Evolutionary conservation across 2,797 vertebrate species (phyloP), one percentile per base, ranked within the genome.

Genomic region (Gymnothorax reevesii): DNA sequence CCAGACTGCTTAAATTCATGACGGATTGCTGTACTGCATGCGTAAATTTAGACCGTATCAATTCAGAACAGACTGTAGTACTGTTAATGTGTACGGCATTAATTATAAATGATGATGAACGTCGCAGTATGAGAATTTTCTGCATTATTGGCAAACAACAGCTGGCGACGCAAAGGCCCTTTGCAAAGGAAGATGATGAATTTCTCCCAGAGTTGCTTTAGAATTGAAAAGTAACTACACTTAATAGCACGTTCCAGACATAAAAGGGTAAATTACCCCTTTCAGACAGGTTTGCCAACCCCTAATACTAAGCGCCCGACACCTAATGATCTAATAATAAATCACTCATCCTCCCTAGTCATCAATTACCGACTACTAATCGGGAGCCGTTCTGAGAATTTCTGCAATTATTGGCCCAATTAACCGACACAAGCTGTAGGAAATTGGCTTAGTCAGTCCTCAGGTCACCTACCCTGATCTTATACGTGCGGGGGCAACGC

Each of bases 381-480:
- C 22, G 49, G 17, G 75, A 20, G 42, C 55, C 75, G 7, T 10
- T 54, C 7, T 0, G 75, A 79, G 42, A 17, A 54, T 79, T 54
- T 52, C 75, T 79, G 49, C 55, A 54, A 79, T 79, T 79, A 79
- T n/a, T 79, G 75, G 75, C 75, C 75, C 75, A 79, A 79, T 79
- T 79, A 79, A 79, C 42, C 12, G 55, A 54, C 75, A 54, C 75
- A 8, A n/a, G 75, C 15, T 17, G 7, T 42, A 79, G 75, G 75
- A 79, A 22, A 54, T 7, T 52, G 75, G 20, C 13, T 8, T 17
- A 20, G 4, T 52, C 75, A 75, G 73, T 33, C 73, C n/a, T 17
- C 42, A 79, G 75, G 42, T 79, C 49, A 15, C 49, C 22, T 52
- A 79, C 49, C 49, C 49, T 79, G 49, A 52, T 79, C 75, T 22